Evolutionary conservation across 2,888 invertebrate species (phyloP).

Genomic region (Cataglyphis albicans): DNA sequence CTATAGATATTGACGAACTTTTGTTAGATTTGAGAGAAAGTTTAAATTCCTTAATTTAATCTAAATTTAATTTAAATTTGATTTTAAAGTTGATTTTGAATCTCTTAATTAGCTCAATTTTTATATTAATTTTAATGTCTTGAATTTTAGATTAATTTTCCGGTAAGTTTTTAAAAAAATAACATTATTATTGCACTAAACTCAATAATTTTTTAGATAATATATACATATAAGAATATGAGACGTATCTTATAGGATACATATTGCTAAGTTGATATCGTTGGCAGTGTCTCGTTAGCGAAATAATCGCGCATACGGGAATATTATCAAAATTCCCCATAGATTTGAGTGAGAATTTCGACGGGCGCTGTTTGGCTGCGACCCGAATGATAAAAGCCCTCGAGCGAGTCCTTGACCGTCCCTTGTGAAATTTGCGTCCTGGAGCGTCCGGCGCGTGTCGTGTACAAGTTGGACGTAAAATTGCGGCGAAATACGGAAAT

Average conservation of each 20-base stretch:
- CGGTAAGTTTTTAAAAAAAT: neutral
- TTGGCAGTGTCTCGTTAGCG: neutral
- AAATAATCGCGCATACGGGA: slow-evolving; percentile 19
- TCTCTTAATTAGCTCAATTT: neutral
- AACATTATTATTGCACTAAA: neutral
- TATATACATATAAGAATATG: neutral
- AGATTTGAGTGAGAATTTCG: slow-evolving; percentile 39
- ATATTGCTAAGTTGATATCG: slow-evolving; percentile 10
- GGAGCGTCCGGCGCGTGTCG: slow-evolving; percentile 44
- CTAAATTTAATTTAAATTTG: neutral
- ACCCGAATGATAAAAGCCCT: slow-evolving; percentile 28
- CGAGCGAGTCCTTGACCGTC: slow-evolving; percentile 38
- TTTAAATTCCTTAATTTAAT: neutral
- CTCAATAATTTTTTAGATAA: neutral
- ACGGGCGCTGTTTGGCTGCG: slow-evolving; percentile 11
- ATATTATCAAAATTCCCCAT: slow-evolving; percentile 46
- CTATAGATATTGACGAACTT: neutral
- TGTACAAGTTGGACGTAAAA: slow-evolving; percentile 78
- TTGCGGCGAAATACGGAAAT: slow-evolving; percentile 76
- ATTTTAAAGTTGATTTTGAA: neutral
- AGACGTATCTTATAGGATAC: neutral
- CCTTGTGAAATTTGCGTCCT: slow-evolving; percentile 42
- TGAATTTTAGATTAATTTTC: neutral
- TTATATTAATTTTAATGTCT: neutral
- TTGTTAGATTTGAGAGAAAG: neutral